Evolutionary conservation across 2,888 invertebrate species (phyloP).

Genomic region (Orchesellides sinensis): DNA sequence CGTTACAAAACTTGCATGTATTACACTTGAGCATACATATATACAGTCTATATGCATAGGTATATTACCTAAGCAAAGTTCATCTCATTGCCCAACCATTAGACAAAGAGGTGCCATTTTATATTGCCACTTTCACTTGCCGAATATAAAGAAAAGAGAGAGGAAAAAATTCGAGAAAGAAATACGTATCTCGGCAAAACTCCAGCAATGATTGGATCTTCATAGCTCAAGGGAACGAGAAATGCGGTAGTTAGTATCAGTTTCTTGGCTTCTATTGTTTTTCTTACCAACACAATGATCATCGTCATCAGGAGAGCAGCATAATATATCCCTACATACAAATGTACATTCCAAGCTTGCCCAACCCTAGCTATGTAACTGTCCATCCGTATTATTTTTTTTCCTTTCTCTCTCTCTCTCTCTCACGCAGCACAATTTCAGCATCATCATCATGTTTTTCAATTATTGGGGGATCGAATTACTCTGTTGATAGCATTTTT

Average conservation of each 20-base stretch:
- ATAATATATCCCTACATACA: background rate
- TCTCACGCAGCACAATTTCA: slow-evolving; percentile 2
- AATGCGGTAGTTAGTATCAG: slow-evolving; percentile 29
- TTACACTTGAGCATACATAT: too few species aligned
- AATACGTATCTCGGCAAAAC: slow-evolving; percentile 35
- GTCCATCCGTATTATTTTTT: background rate
- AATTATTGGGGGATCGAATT: slow-evolving; percentile 16
- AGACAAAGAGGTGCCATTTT: too few species aligned
- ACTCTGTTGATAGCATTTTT: slow-evolving; percentile 17
- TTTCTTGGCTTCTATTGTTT: slow-evolving; percentile 18
- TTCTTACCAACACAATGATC: background rate
- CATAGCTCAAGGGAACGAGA: slow-evolving; percentile 23
- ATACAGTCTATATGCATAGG: too few species aligned
- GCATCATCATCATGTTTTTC: slow-evolving; percentile 25
- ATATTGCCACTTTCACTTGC: too few species aligned
- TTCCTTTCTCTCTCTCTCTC: background rate
- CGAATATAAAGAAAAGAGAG: background rate
- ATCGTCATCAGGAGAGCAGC: background rate
- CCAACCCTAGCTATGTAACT: background rate
- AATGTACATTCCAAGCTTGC: background rate
- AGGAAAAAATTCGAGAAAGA: background rate
- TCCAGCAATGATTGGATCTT: slow-evolving; percentile 56
- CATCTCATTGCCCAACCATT: too few species aligned
- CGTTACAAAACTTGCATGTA: too few species aligned
- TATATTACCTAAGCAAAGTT: too few species aligned